These are phyloP conservation scores for Aurelia aurita DNA, from an alignment of 30 jellyfish, hydroid and myxozoan species.

Conservation along the genomic window DNA sequence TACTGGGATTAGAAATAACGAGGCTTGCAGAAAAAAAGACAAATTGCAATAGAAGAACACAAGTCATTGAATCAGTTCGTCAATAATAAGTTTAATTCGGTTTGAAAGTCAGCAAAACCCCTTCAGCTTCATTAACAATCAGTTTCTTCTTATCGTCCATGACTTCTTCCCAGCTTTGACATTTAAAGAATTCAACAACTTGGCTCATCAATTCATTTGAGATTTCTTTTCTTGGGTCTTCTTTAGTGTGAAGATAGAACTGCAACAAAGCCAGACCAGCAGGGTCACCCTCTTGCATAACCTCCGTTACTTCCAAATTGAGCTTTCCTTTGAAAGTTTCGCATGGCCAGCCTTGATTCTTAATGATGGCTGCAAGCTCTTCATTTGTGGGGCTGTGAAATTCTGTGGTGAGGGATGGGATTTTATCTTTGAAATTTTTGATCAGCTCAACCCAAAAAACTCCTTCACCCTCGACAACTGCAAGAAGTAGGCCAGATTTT, in stretches of 20 bases:
- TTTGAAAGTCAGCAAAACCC: not conserved
- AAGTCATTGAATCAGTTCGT: too few relatives aligned
- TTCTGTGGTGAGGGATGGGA: not conserved
- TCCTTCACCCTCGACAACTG: constrained; percentile 2
- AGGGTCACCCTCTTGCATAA: constrained; percentile 10
- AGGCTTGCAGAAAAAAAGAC: too few relatives aligned
- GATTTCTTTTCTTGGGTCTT: constrained; percentile 9
- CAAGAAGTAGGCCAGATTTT: not conserved
- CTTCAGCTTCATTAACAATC: constrained; percentile 15
- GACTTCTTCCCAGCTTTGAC: constrained; percentile 29
- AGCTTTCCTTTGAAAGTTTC: constrained; percentile 5
- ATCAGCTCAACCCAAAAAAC: constrained; percentile 8
- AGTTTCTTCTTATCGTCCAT: not conserved
- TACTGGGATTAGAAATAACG: too few relatives aligned
- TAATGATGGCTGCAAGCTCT: not conserved
- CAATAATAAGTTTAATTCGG: too few relatives aligned
- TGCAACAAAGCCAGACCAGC: constrained; percentile 16
- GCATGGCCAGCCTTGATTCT: not conserved
- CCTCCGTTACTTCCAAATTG: constrained; percentile 5
- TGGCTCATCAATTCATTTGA: not conserved
- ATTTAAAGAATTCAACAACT: not conserved
- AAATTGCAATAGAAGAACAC: too few relatives aligned
- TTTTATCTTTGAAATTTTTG: not conserved
- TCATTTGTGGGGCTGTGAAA: constrained; percentile 9
- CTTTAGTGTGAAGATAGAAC: not conserved